These are phyloP conservation scores for Asarcornis scutulata DNA, from an alignment of 2,113 vertebrate species.

Conservation along the genomic window DNA sequence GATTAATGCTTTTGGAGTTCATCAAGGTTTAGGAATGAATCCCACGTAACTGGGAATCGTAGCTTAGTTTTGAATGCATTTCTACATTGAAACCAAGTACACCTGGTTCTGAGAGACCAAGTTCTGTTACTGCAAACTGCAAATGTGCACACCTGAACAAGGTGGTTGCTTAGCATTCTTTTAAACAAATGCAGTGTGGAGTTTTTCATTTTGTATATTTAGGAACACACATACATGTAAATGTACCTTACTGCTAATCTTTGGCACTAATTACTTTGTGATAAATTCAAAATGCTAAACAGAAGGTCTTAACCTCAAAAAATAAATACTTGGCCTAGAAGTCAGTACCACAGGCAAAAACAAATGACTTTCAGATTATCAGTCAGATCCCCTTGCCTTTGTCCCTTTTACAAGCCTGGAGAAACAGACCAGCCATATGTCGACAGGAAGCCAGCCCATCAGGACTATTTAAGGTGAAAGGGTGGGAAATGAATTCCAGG, in stretches of 20 bases:
- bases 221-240: background rate
- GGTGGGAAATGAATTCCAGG: background rate
- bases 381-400: background rate
- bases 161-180: background rate
- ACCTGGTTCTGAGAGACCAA: background rate
- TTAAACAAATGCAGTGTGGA: background rate
- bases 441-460: background rate
- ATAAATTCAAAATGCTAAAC: background rate
- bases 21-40: background rate
- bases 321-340: background rate
- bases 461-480: background rate
- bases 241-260: background rate
- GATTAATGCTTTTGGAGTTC: background rate
- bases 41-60: background rate
- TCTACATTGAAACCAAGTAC: background rate
- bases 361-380: background rate
- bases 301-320: background rate
- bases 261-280: background rate
- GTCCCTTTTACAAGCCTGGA: background rate
- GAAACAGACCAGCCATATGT: background rate
- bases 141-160: background rate
- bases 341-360: background rate
- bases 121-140: background rate
- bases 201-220: background rate
- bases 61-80: background rate